Conservation (phyloP, 2,888 invertebrate genomes). For the Acanthosepion lycidas region DNA sequence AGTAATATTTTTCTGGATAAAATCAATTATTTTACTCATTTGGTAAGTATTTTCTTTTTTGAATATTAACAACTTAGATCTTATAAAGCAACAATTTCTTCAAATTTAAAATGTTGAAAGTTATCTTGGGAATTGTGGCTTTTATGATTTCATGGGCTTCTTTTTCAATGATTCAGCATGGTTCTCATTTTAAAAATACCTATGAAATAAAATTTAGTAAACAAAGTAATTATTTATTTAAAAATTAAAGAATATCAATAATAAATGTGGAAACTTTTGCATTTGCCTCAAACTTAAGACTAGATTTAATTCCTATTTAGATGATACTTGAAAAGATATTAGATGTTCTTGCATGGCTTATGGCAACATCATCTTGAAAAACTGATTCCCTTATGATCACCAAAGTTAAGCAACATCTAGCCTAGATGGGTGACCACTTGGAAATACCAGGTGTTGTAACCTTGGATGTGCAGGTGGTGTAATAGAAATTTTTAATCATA, state of each 20-base stretch:
- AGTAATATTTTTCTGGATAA: conserved; percentile 8
- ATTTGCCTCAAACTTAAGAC: background rate
- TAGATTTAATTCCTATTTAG: no score
- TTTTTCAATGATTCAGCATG: background rate
- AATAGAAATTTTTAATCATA: no score
- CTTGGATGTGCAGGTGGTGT: no score
- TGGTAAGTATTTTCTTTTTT: background rate
- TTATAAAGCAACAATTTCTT: background rate
- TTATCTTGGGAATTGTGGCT: background rate
- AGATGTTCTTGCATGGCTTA: no score
- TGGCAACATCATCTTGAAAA: no score
- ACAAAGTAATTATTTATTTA: background rate
- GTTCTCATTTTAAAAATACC: background rate
- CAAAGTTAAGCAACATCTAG: no score
- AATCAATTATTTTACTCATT: background rate
- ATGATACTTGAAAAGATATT: background rate
- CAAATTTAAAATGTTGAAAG: background rate
- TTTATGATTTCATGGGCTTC: background rate
- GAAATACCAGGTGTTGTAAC: no score
- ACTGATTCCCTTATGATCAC: no score
- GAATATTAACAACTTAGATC: background rate
- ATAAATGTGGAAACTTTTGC: no score
- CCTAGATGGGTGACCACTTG: no score
- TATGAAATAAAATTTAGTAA: background rate
- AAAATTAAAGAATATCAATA: no score